Conservation (phyloP, 2,113 vertebrate species). For the Tupaia tana region DNA sequence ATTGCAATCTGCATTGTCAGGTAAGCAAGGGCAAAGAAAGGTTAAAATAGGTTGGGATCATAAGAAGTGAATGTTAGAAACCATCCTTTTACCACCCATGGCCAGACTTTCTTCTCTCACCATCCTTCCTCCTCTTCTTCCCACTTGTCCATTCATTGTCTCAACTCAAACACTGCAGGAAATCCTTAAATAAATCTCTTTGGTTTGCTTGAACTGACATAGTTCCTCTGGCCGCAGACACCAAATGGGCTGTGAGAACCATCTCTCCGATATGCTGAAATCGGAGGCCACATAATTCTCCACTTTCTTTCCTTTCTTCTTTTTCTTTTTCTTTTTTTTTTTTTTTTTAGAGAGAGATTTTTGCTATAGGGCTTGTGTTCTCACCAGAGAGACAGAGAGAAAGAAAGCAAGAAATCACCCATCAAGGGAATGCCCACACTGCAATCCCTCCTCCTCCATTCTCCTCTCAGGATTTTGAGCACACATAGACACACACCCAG, state of each 20-base stretch:
- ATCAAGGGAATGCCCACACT: no score
- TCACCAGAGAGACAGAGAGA: no score
- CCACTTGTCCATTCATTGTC: neutral
- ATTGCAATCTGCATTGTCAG: neutral
- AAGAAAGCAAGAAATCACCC: no score
- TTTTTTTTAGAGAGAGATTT: no score
- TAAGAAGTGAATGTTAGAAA: neutral
- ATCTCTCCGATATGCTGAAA: neutral
- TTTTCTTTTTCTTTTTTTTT: no score
- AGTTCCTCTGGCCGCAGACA: neutral
- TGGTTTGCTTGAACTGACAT: neutral
- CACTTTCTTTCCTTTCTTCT: neutral
- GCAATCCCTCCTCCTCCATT: no score
- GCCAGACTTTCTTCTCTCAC: neutral
- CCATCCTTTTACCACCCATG: accelerated
- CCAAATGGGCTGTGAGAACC: neutral
- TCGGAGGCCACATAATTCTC: neutral
- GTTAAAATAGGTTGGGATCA: neutral
- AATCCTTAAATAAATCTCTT: neutral
- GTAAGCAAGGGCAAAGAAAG: neutral
- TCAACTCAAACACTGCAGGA: neutral
- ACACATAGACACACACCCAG: no score
- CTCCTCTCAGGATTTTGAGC: no score
- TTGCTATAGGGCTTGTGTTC: no score
- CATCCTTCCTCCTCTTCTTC: neutral